phyloP scores from a whole-genome alignment of 2,888 invertebrate genomes.

The Hartigia nigra region DNA sequence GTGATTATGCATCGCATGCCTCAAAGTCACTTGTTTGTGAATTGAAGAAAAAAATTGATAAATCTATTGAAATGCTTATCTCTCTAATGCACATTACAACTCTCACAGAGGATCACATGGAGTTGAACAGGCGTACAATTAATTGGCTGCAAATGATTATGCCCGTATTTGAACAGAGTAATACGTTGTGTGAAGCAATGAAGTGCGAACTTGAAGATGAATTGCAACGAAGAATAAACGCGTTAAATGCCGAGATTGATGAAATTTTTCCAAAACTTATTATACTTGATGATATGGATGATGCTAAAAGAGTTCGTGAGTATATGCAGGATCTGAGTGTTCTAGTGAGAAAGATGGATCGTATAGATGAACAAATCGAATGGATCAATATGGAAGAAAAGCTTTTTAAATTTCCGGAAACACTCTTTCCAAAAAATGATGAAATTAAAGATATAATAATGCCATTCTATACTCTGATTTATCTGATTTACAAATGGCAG shows the following conservation, averaged over 20 bases:
- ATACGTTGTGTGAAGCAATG: conserved; percentile 68
- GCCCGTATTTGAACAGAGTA: conserved; percentile 69
- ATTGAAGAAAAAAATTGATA: conserved; percentile 65
- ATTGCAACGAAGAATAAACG: conserved; percentile 67
- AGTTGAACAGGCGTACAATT: conserved; percentile 68
- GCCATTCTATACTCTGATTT: conserved; percentile 60
- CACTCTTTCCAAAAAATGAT: conserved; percentile 69
- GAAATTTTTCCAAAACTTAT: conserved; percentile 67
- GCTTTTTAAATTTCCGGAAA: conserved; percentile 71
- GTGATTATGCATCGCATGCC: conserved; percentile 68
- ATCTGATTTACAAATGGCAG: conserved; percentile 69
- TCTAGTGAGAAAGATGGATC: conserved; percentile 67
- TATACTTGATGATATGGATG: conserved; percentile 70
- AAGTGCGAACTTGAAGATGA: conserved; percentile 70
- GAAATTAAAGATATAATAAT: conserved; percentile 65
- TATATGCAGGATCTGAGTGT: conserved; percentile 67
- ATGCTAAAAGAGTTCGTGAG: conserved; percentile 68
- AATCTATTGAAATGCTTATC: conserved; percentile 56
- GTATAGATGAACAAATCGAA: conserved; percentile 65
- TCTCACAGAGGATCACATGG: conserved; percentile 67
- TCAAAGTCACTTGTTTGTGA: conserved; percentile 65
- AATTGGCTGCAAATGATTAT: conserved; percentile 69
- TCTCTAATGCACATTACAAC: conserved; percentile 66
- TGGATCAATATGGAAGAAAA: conserved; percentile 72
- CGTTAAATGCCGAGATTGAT: conserved; percentile 68